These are phyloP conservation scores for Danio kyathit DNA, from an alignment of 2,797 vertebrate species.

Conservation along the genomic window DNA sequence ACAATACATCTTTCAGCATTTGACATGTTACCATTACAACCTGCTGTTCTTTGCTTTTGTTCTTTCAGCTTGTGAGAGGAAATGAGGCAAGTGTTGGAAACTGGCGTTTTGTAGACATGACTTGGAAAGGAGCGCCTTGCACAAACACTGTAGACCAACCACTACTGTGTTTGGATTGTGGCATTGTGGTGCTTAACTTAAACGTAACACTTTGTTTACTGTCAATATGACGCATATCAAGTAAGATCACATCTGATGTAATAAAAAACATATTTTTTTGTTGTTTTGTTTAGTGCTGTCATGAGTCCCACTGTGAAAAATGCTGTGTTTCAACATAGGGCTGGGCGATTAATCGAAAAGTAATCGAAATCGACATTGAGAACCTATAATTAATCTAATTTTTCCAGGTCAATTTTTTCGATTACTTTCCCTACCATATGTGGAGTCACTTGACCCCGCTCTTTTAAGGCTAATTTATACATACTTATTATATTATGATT, in stretches of 20 bases:
- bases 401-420: too few species aligned
- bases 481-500: too few species aligned
- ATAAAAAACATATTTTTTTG: too few species aligned
- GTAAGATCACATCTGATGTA: neutral
- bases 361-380: too few species aligned
- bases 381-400: too few species aligned
- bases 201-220: neutral
- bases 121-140: slow-evolving; percentile 21
- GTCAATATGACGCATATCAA: neutral
- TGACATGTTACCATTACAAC: slow-evolving; percentile 57
- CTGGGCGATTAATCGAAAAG: too few species aligned
- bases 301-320: too few species aligned
- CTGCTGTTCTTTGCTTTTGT: slow-evolving; percentile 23
- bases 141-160: slow-evolving; percentile 19
- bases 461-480: too few species aligned
- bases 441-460: too few species aligned
- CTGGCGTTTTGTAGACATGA: slow-evolving; percentile 48
- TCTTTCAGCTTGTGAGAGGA: slow-evolving; percentile 28
- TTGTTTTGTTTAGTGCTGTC: too few species aligned
- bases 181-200: slow-evolving; percentile 15
- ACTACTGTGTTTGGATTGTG: slow-evolving; percentile 8
- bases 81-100: slow-evolving; percentile 27
- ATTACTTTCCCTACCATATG: too few species aligned
- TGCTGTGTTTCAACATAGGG: too few species aligned
- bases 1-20: slow-evolving; percentile 29